Evolutionary conservation across 2,113 vertebrate genomes (phyloP).

Genomic region (Hypocryptadius cinnamomeus): DNA sequence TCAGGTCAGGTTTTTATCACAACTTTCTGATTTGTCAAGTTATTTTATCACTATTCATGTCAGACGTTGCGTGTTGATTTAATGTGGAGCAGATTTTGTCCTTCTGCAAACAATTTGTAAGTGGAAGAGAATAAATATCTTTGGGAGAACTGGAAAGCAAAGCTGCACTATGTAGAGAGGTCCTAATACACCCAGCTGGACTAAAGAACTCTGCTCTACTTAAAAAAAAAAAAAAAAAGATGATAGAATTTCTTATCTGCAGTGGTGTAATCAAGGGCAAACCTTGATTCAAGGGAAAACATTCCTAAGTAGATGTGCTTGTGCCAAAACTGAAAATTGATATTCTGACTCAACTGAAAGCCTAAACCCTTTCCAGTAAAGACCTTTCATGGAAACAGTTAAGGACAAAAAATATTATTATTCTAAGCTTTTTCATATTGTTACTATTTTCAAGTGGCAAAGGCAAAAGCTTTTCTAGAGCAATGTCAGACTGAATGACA

Average conservation of each 20-base stretch:
- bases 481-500: neutral
- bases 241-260: neutral
- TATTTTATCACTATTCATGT: conserved; percentile 55
- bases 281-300: neutral
- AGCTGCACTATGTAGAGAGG: neutral
- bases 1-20: conserved; percentile 54
- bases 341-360: neutral
- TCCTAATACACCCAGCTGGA: neutral
- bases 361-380: neutral
- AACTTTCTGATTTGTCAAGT: conserved; percentile 60
- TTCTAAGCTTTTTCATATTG: neutral
- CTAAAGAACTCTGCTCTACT: neutral
- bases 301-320: neutral
- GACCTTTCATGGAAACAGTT: neutral
- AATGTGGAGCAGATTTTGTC: conserved; percentile 18
- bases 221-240: neutral
- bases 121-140: conserved; percentile 27
- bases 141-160: conserved; percentile 15
- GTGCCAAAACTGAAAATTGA: neutral
- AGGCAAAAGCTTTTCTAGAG: neutral
- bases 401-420: neutral
- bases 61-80: conserved; percentile 22
- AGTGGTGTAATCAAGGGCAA: neutral
- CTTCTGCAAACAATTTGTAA: conserved; percentile 40
- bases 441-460: neutral